Evolutionary conservation across 2,797 vertebrate species (phyloP).

Genomic region (Anguilla megastoma): DNA sequence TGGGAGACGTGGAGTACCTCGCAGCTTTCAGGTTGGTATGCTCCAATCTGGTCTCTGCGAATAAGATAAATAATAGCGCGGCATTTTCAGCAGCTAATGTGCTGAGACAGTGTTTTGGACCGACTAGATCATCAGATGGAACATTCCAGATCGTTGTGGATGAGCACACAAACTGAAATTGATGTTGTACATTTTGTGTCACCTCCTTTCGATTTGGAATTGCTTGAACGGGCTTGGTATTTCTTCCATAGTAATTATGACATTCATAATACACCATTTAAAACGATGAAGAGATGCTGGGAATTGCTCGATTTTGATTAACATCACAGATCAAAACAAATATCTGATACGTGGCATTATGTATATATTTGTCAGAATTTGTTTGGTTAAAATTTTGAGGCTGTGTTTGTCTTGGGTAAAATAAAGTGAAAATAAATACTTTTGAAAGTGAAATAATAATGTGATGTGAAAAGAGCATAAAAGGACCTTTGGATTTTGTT

Average conservation of each 20-base stretch:
- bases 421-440: not conserved
- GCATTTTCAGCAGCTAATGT: slow-evolving; percentile 1
- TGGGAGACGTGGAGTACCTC: slow-evolving; percentile 72
- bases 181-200: not conserved
- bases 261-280: not conserved
- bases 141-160: slow-evolving; percentile 12
- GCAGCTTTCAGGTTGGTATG: slow-evolving; percentile 74
- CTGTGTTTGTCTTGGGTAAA: not conserved
- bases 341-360: not conserved
- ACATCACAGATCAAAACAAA: not conserved
- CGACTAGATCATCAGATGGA: not conserved
- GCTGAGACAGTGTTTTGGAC: slow-evolving; percentile 20
- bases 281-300: not conserved
- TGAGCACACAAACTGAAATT: not conserved
- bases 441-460: not conserved
- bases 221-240: not conserved
- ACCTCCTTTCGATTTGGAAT: not conserved
- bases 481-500: not conserved
- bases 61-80: slow-evolving; percentile 18
- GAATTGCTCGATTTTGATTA: not conserved
- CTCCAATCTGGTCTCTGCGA: slow-evolving; percentile 34
- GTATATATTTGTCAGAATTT: not conserved
- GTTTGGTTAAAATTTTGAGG: not conserved
- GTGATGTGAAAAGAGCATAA: not conserved
- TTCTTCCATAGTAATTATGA: not conserved